Conservation (phyloP, 2,888 invertebrate species). For the Noctua pronuba region DNA sequence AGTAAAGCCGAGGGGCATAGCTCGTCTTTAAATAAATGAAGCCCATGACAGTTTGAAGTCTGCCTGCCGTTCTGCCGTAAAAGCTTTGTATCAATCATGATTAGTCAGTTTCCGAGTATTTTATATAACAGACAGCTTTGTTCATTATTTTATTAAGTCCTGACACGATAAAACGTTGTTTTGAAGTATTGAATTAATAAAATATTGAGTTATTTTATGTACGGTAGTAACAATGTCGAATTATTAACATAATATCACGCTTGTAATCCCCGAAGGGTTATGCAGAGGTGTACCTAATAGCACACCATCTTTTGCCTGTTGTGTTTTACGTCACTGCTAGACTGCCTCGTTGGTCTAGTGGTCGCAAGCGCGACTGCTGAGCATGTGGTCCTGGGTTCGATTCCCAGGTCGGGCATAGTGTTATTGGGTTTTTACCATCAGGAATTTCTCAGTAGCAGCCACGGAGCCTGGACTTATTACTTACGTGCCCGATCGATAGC, state of each 20-base stretch:
- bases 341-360: too few species aligned
- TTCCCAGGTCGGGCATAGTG: too few species aligned
- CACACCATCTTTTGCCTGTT: neutral
- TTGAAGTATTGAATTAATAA: neutral
- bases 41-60: constrained; percentile 25
- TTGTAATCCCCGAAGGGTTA: neutral
- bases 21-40: neutral
- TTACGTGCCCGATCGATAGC: too few species aligned
- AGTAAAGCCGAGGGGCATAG: neutral
- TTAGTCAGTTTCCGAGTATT: constrained; percentile 38
- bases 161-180: neutral
- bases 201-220: neutral
- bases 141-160: neutral
- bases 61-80: constrained; percentile 15
- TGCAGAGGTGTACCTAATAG: neutral
- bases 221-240: neutral
- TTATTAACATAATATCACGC: neutral
- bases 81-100: constrained; percentile 58
- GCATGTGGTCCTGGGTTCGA: too few species aligned
- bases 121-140: constrained; percentile 7
- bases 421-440: too few species aligned
- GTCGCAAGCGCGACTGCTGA: too few species aligned
- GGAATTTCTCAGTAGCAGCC: too few species aligned
- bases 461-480: too few species aligned
- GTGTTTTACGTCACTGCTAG: neutral